Base-by-base conservation (phyloP, 1,140 invertebrate genomes). In the Pararge aegeria region DNA sequence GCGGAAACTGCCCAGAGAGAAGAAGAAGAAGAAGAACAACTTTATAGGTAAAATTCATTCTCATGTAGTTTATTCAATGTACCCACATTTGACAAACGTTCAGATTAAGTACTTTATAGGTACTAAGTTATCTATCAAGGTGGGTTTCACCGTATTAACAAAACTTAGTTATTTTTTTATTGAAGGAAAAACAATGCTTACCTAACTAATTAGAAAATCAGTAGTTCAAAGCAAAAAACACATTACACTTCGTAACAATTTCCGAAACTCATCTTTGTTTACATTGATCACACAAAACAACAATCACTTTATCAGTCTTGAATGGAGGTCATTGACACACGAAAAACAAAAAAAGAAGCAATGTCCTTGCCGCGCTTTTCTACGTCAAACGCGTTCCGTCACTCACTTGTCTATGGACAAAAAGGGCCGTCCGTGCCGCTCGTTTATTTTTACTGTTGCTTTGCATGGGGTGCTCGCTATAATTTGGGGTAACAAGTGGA, bases 401-500 rank as follows among this genome's bases (percentile, higher is more conserved):
- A 71, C 68, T 71, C 55, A 66, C 70, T 80, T 73, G 53, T 83
- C 78, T 84, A 76, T 82, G 78, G 65, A 71, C 72, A 50, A 75
- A 83, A 73, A 78, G 79, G 76, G 72, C 70, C 46, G 68, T 55
- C 49, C 60, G 29, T 48, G 52, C 30, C 49, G 60, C 50, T 46
- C 60, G 57, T 73, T 76, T 83, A 84, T 84, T 84, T 84, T 80
- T 78, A 80, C 71, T 74, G 53, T 48, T 72, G 67, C 80, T 83
- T 75, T 73, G 83, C 82, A 82, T 84, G 82, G 80, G 83, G 83
- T 83, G 69, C 66, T 66, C 57, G 60, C 70, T 46, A 65, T 81
- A 78, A 83, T 83, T 85, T 83, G 60, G 80, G 74, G 74, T 75
- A 77, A 75, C 72, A 83, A 81, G 78, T 80, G 76, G 73, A 86